Conservation (phyloP, 1,140 invertebrate genomes). For the Solenopsis fugax region DNA sequence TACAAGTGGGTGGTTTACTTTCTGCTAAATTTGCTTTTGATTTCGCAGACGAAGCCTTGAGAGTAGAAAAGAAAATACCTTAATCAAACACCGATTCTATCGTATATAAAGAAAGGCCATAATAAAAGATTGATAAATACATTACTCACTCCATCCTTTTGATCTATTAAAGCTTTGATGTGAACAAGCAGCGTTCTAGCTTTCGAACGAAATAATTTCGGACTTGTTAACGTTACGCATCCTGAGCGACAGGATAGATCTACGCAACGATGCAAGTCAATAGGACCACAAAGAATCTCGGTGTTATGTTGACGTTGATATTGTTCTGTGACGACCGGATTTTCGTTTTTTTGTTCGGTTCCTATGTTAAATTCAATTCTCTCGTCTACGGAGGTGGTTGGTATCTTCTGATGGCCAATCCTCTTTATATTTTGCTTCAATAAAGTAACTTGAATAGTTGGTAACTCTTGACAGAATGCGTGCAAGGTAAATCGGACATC, state of each 20-base stretch:
- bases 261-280: constrained; percentile 92
- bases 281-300: constrained; percentile 95
- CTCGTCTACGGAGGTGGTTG: constrained; percentile 87
- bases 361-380: constrained; percentile 88
- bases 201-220: constrained; percentile 92
- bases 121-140: constrained; percentile 13
- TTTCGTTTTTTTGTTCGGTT: constrained; percentile 88
- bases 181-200: constrained; percentile 94
- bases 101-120: neutral
- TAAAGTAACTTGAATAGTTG: constrained; percentile 92
- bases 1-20: constrained; percentile 84
- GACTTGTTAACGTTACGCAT: constrained; percentile 94
- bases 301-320: constrained; percentile 95
- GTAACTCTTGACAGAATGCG: constrained; percentile 88
- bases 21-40: constrained; percentile 80
- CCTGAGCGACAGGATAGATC: constrained; percentile 95
- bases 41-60: constrained; percentile 78
- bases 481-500: constrained; percentile 95
- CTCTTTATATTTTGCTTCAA: constrained; percentile 93
- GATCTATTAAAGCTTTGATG: constrained; percentile 92
- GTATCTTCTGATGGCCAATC: constrained; percentile 88
- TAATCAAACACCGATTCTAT: constrained; percentile 6
- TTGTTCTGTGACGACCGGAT: constrained; percentile 92
- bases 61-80: constrained; percentile 29
- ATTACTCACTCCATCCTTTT: constrained; percentile 87